Percentiles rank a stretch among this genome's conserved stretches.
Conservation (phyloP, 2,888 invertebrate species). For the Coronaproctus castanopsis region DNA sequence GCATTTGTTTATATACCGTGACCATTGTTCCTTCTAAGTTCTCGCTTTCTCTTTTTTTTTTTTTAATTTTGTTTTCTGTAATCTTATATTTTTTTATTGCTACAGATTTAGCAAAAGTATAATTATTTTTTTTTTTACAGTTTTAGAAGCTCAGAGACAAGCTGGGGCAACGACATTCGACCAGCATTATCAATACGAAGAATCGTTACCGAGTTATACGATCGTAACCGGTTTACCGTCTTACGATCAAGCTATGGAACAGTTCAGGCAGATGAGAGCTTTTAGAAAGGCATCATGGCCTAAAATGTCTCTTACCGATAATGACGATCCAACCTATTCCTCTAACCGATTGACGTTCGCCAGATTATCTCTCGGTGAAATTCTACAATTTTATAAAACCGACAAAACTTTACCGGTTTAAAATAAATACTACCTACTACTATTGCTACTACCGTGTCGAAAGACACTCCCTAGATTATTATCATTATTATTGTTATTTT, state of each 20-base stretch:
- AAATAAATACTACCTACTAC: too few relatives aligned
- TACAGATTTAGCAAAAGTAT: too few relatives aligned
- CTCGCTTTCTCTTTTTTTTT: too few relatives aligned
- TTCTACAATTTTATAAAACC: slow-evolving; percentile 12
- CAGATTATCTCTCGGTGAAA: slow-evolving; percentile 9
- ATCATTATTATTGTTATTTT: too few relatives aligned
- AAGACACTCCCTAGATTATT: too few relatives aligned
- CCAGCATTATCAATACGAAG: slow-evolving; percentile 20
- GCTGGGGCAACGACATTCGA: neutral
- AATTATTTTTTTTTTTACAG: neutral
- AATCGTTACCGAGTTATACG: slow-evolving; percentile 39
- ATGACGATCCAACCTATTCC: neutral
- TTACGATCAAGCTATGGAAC: slow-evolving; percentile 40
- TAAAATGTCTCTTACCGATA: neutral
- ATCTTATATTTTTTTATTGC: too few relatives aligned
- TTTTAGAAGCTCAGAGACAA: slow-evolving; percentile 11
- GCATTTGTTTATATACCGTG: too few relatives aligned
- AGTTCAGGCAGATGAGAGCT: slow-evolving; percentile 30
- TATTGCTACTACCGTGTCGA: too few relatives aligned
- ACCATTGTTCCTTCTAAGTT: too few relatives aligned
- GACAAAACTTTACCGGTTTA: slow-evolving; percentile 11
- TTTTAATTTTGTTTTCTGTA: too few relatives aligned
- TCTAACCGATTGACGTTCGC: slow-evolving; percentile 7
- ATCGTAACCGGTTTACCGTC: slow-evolving; percentile 42
- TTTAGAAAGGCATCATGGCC: slow-evolving; percentile 6